phyloP scores from a whole-genome alignment of 2,888 invertebrate genomes.

The Gari tellinella region DNA sequence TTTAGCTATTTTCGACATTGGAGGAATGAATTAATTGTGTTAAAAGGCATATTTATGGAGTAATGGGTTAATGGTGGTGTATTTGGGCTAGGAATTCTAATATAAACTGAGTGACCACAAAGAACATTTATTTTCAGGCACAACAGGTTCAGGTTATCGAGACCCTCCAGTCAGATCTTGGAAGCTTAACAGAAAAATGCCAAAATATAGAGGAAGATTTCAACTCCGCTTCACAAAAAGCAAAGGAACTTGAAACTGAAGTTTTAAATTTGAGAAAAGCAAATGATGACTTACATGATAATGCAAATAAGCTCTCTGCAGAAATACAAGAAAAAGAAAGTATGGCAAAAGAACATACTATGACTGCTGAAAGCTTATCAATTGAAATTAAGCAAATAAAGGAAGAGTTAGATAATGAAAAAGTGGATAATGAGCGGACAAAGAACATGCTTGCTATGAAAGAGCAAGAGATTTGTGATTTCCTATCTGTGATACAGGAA shows the following conservation, averaged over 20 bases:
- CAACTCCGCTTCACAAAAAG: not conserved
- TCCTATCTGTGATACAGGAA: slow-evolving; percentile 12
- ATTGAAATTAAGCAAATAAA: slow-evolving; percentile 2
- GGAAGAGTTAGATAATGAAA: slow-evolving; percentile 15
- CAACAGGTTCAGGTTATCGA: not conserved
- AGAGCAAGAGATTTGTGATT: slow-evolving; percentile 21
- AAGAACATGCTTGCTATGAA: slow-evolving; percentile 9
- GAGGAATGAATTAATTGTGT: too few relatives aligned
- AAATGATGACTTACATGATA: too few relatives aligned
- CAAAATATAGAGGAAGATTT: too few relatives aligned
- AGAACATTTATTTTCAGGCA: too few relatives aligned
- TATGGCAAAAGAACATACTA: not conserved
- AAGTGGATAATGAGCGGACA: slow-evolving; percentile 7
- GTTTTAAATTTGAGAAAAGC: too few relatives aligned
- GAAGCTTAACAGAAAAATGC: not conserved
- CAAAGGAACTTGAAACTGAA: too few relatives aligned
- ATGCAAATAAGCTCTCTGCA: not conserved
- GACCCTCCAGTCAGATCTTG: not conserved
- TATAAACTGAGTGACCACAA: too few relatives aligned
- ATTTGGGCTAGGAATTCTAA: too few relatives aligned
- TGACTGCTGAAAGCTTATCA: too few relatives aligned
- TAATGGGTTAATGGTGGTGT: too few relatives aligned
- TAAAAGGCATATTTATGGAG: too few relatives aligned
- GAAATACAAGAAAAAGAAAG: slow-evolving; percentile 8
- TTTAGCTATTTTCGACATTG: too few relatives aligned